Base-by-base conservation (phyloP, 2,888 invertebrate species). In the Catocala fraxini region DNA sequence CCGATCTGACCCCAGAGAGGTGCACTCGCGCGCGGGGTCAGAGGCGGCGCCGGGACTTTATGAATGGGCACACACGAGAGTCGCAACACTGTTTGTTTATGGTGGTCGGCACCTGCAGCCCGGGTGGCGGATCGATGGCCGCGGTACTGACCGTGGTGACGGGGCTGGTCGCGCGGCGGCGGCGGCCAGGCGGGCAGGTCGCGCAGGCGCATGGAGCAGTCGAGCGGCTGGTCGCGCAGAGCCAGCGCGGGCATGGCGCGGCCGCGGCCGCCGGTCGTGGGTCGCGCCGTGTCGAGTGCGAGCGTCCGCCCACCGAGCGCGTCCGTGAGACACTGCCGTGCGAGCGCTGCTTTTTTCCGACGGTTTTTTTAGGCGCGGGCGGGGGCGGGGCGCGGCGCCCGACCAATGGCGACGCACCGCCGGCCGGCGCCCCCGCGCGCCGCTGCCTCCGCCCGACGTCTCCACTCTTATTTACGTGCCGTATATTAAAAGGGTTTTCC, bases 191-290 rank as follows among this genome's bases (percentile, higher is more conserved):
- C 88, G 78, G 90, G 90, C 81, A 90, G 84, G 80, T 90, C 91
- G 83, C 92, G 93, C 89, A 92, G 91, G 87, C 92, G 91, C 95
- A 96, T 96, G 88, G 96, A 96, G 92, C 96, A 97, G 94, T 97
- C 97, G 81, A 96, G 94, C 77, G 96, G 96, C 91, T 96, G 96
- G 87, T 91, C 88, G 95, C 94, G 89, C 84, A 95, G 94, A 79
- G 95, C 95, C 87, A 96, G 94, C 95, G 95, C 96, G 89, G 96
- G 96, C 95, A 96, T 95, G 83, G 94, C 95, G 89, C 94, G 92
- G 89, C 90, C 89, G 89, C 89, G 88, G 89, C 89, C 95, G 95
- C 95, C 93, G 95, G 95, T 94, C 88, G 88, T 83, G 82, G 87
- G 88, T 85, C 88, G 90, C 90, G 90, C 90, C 92, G 92, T 90